Percentiles rank a stretch among this genome's conserved stretches.
These are phyloP conservation scores for Recurvirostra avosetta DNA, from an alignment of 2,113 vertebrate species.

Conservation along the genomic window DNA sequence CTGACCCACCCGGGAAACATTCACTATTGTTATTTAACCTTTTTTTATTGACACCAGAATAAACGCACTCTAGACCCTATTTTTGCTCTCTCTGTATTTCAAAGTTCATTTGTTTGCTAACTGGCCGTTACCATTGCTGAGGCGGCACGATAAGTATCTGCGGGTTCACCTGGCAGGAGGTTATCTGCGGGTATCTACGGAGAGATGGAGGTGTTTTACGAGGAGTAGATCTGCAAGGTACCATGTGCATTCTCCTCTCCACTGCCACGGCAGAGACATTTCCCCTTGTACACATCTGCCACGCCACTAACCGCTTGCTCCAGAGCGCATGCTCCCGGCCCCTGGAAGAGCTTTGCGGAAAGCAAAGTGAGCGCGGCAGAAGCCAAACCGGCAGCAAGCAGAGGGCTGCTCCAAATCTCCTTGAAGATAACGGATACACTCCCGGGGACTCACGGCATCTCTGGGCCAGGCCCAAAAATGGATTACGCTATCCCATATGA, in stretches of 20 bases:
- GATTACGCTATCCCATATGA: neutral
- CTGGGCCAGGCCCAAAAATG: neutral
- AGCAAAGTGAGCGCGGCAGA: neutral
- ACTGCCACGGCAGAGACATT: neutral
- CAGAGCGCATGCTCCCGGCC: accelerated
- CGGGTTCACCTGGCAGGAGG: neutral
- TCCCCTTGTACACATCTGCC: neutral
- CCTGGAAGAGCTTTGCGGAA: too few relatives aligned
- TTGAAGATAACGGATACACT: accelerated
- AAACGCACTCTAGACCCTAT: neutral
- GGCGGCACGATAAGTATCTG: neutral
- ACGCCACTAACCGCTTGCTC: neutral
- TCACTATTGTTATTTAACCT: neutral
- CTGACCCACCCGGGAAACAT: neutral
- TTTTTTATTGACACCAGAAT: neutral
- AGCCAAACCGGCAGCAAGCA: neutral
- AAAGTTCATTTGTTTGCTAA: conserved; percentile 8
- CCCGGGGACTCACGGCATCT: neutral
- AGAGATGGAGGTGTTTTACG: neutral
- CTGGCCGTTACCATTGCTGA: neutral
- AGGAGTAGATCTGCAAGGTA: neutral
- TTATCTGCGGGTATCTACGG: neutral
- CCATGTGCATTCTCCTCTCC: neutral
- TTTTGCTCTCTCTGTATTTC: conserved; percentile 4
- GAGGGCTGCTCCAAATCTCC: neutral